Evolutionary conservation across 2,113 vertebrate species (phyloP), one percentile per base, ranked within the genome.

Genomic region (Choloepus hoffmanni): DNA sequence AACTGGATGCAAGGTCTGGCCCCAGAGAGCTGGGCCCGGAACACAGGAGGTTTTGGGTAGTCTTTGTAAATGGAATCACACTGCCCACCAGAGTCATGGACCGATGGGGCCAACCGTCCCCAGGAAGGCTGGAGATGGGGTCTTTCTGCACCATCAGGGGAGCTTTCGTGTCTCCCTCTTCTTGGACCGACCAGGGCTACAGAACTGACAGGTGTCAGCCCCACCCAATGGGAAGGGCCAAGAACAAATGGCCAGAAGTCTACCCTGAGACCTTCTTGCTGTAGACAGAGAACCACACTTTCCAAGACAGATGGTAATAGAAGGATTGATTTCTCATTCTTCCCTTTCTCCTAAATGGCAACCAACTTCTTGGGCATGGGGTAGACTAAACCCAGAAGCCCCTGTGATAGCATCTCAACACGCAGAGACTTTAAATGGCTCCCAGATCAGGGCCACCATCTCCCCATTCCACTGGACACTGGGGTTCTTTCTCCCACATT

Each of bases 41-140:
- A 36, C 53, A 21, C 19, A 1, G 62, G 21, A 83, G n/a, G 45
- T 48, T 7, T 43, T 83, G 3, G 7, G 18, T 2, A 7, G 4
- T 58, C 45, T 79, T 45, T 60, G 50, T 33, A 9, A 9, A 18
- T 18, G 26, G 48, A 63, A 23, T 3, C 1, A 0, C 1, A 4
- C 15, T 84, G 36, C 60, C 23, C 33, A 45, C 33, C 7, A 12
- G 58, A 73, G 14, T 33, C 0, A 0, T 74, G 60, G 36, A 2
- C n/a, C 30, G 58, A 26, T 1, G 1, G 48, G 24, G 19, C 58
- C n/a, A 10, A 10, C 30, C 0, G 0, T 50, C n/a, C 33, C 3
- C 0, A 6, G 76, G 10, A n/a, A 21, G 7, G 1, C 24, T 9
- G 3, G 19, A 67, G 28, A 36, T 4, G 12, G 9, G 72, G 23